Conservation (phyloP, 2,113 vertebrate genomes). For the Lethenteron reissneri region DNA sequence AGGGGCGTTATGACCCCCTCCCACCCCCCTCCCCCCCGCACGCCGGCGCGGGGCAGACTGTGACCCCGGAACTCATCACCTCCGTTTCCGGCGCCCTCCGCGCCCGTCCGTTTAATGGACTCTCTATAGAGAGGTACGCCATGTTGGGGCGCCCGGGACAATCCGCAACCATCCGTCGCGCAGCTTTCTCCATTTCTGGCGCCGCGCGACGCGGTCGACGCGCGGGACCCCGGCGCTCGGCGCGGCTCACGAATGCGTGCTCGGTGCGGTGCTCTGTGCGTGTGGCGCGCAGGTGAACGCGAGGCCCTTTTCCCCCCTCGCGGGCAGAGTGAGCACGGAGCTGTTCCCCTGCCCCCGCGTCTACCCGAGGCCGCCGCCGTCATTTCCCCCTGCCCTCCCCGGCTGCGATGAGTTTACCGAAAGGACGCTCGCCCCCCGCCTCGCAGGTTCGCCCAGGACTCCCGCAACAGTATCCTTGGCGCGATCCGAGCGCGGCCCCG, state of each 20-base stretch:
- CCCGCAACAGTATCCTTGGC: slow-evolving; percentile 1
- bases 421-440: slow-evolving; percentile 5
- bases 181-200: neutral
- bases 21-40: no score
- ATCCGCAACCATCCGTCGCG: slow-evolving; percentile 3
- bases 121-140: slow-evolving; percentile 6
- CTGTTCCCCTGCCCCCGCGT: neutral
- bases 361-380: neutral
- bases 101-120: slow-evolving; percentile 2
- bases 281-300: neutral
- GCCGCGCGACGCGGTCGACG: neutral
- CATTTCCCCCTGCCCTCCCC: neutral
- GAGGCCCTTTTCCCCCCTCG: neutral
- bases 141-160: neutral
- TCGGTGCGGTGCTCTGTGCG: neutral
- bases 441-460: slow-evolving; percentile 6
- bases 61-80: neutral
- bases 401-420: slow-evolving; percentile 6
- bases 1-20: no score
- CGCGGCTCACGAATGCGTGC: neutral
- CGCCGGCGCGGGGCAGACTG: neutral
- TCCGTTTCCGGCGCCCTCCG: neutral
- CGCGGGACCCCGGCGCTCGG: neutral
- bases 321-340: neutral
- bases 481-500: neutral